Percentiles rank a stretch among this genome's conserved stretches.
Evolutionary conservation across 2,888 invertebrate genomes (phyloP).

Genomic region (Heliconius aoede): DNA sequence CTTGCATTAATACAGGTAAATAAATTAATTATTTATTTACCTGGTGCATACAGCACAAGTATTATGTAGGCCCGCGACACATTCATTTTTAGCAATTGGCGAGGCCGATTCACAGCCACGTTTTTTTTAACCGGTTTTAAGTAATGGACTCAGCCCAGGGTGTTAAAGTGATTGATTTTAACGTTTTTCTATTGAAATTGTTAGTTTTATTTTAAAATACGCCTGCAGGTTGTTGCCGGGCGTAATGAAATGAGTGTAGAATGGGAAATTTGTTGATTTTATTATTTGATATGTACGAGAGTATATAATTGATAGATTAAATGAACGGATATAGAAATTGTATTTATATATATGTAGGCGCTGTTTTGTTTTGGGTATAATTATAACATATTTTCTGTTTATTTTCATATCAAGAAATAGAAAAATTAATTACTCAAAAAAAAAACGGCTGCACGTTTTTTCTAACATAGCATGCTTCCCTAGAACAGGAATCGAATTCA

Average conservation of each 20-base stretch:
- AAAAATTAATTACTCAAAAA: no score
- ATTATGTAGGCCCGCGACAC: slow-evolving; percentile 26
- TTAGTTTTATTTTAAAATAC: slow-evolving; percentile 28
- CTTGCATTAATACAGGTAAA: neutral
- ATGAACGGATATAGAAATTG: neutral
- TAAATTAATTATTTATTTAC: neutral
- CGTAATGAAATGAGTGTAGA: slow-evolving; percentile 11
- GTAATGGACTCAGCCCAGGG: slow-evolving; percentile 40
- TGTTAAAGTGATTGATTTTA: slow-evolving; percentile 41
- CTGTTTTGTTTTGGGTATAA: neutral
- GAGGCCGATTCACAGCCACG: slow-evolving; percentile 34
- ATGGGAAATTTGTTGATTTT: slow-evolving; percentile 4
- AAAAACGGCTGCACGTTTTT: neutral
- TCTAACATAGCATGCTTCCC: neutral
- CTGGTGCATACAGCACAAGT: neutral
- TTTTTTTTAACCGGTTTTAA: slow-evolving; percentile 43
- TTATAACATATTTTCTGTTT: no score
- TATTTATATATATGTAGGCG: neutral
- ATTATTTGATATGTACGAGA: slow-evolving; percentile 5
- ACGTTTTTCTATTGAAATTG: slow-evolving; percentile 37
- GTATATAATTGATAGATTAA: neutral
- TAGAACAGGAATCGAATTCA: neutral
- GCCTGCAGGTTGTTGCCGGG: slow-evolving; percentile 7
- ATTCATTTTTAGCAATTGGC: slow-evolving; percentile 43
- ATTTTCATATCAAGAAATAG: no score